Base-by-base conservation (phyloP, 2,113 vertebrate genomes). In the Arothron firmamentum region DNA sequence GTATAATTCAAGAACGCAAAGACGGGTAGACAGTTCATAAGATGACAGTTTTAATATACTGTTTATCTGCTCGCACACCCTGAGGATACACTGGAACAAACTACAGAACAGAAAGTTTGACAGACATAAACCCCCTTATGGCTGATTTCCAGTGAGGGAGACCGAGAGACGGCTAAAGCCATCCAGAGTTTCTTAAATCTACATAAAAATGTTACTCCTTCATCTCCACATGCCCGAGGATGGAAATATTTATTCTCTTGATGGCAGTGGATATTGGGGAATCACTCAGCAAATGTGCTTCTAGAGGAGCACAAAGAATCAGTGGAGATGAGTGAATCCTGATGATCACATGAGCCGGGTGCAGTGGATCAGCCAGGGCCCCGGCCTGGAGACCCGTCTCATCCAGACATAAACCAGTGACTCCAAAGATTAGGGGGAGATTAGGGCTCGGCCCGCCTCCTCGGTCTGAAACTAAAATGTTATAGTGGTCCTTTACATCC, bases 71-170 rank as follows among this genome's bases (percentile, higher is more conserved):
- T 49, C 25, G 58, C 49, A 56, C 48, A 51, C 58, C 51, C 25
- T 61, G 63, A 77, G 60, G 54, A 46, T 47, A 28, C 50, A 66
- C 12, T 59, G 66, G 56, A 74, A 67, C 53, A 67, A 84, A 80
- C 67, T 67, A 63, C 69, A 73, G 72, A 80, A 82, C 75, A 72
- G 80, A 80, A 80, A 82, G 65, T 38, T 34, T 76, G 79, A 65
- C 21, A 41, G 69, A 78, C 83, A 83, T 76, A 52, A 85, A 72
- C 65, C 74, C 56, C 75, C 75, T 82, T 85, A 85, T 82, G 77
- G 6, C 70, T 68, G 4, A 54, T 70, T 67, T 72, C 66, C 77
- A 58, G 68, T 58, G 59, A 62, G 65, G 42, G 52, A 56, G 65
- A 57, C 17, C n/a, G 34, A 6, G n/a, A 47, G 55, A 66, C 41